These are phyloP conservation scores for Leptinotarsa defecta DNA, from an alignment of 1,140 invertebrate genomes.

Conservation along the genomic window DNA sequence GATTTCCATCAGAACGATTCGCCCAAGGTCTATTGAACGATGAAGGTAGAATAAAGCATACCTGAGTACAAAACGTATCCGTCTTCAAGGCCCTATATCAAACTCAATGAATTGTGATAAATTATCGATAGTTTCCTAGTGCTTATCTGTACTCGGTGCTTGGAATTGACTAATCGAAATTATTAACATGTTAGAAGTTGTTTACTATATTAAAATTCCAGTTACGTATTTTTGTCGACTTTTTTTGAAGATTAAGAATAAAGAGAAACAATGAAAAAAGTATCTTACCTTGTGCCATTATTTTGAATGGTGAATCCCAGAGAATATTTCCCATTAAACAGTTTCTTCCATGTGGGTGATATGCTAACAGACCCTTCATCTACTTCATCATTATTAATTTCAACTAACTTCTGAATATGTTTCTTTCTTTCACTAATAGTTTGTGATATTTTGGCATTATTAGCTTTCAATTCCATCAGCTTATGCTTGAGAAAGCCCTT, in stretches of 20 bases:
- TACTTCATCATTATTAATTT: not conserved
- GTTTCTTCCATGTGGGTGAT: constrained; percentile 30
- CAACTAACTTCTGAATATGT: constrained; percentile 18
- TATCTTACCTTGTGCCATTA: constrained; percentile 4
- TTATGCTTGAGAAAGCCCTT: constrained; percentile 33
- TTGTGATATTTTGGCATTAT: constrained; percentile 28
- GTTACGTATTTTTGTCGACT: no score
- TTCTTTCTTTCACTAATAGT: constrained; percentile 21
- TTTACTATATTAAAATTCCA: not conserved
- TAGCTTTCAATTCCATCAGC: constrained; percentile 26
- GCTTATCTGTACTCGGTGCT: not conserved
- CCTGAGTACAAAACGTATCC: not conserved
- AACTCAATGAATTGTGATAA: constrained; percentile 30
- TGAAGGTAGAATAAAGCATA: not conserved
- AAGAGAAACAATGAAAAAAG: no score
- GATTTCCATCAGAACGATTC: constrained; percentile 37
- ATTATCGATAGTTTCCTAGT: constrained; percentile 6
- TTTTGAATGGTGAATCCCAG: constrained; percentile 36
- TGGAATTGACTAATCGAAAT: not conserved
- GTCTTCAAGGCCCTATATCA: constrained; percentile 1
- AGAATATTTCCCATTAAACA: constrained; percentile 35
- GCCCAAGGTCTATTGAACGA: constrained; percentile 31
- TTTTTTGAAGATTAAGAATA: no score
- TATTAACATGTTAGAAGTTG: not conserved
- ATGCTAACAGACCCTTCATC: constrained; percentile 11